These are phyloP conservation scores for Antheraea yamamai DNA, from an alignment of 2,888 invertebrate genomes.

Conservation along the genomic window DNA sequence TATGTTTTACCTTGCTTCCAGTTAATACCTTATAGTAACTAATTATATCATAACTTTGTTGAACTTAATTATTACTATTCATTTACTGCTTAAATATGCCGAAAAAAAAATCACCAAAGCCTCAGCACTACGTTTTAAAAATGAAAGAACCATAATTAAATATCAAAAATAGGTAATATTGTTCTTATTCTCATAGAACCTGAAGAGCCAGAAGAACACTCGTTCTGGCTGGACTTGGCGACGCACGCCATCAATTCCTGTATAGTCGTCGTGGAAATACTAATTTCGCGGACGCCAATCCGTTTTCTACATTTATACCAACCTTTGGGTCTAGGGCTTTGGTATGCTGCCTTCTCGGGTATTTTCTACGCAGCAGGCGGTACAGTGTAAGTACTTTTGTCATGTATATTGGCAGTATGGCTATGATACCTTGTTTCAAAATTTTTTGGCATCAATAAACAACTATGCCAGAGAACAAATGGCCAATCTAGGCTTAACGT, in stretches of 20 bases:
- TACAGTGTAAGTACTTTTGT: constrained; percentile 58
- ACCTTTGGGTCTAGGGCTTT: constrained; percentile 84
- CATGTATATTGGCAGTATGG: neutral
- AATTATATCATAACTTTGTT: too few species aligned
- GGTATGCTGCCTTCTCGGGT: constrained; percentile 86
- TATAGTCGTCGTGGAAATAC: constrained; percentile 86
- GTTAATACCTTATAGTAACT: too few species aligned
- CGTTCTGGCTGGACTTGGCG: constrained; percentile 63
- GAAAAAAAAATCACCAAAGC: too few species aligned
- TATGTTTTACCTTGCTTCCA: too few species aligned
- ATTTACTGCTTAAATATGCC: too few species aligned
- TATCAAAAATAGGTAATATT: neutral
- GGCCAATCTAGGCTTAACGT: neutral
- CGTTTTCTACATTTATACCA: constrained; percentile 82
- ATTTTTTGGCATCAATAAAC: neutral
- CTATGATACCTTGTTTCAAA: neutral
- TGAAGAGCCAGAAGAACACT: constrained; percentile 28
- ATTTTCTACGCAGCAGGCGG: constrained; percentile 89
- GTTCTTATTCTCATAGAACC: constrained; percentile 24
- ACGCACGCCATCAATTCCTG: constrained; percentile 85
- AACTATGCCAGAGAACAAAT: neutral
- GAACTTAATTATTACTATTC: too few species aligned
- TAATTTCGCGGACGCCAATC: constrained; percentile 84
- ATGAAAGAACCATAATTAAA: too few species aligned
- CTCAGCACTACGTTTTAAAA: too few species aligned